phyloP scores from a whole-genome alignment of 2,888 invertebrate genomes.

The Dioctria linearis region DNA sequence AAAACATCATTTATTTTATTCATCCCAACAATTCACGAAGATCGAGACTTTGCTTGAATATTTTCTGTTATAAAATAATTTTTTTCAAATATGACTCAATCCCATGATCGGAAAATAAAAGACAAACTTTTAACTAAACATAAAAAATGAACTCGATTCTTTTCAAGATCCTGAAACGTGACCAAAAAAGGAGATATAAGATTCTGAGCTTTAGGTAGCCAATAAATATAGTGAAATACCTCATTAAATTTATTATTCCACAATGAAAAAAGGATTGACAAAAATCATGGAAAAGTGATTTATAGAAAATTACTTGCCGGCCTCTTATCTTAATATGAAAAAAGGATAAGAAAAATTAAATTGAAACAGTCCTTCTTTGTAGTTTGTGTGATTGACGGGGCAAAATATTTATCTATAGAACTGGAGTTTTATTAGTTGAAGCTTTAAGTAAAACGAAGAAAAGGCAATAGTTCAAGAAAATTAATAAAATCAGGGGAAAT shows the following conservation, averaged over 20 bases:
- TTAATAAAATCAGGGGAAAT: no score
- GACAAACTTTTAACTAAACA: no score
- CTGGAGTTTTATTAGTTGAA: constrained; percentile 34
- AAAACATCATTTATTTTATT: no score
- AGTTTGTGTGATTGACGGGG: constrained; percentile 7
- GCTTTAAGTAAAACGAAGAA: neutral
- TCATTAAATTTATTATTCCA: constrained; percentile 30
- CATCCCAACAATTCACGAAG: no score
- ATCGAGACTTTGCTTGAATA: no score
- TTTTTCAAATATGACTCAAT: no score
- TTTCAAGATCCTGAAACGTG: neutral
- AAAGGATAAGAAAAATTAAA: constrained; percentile 32
- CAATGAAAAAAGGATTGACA: neutral
- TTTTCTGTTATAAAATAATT: no score
- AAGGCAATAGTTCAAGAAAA: no score
- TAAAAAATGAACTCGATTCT: no score
- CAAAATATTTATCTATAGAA: constrained; percentile 7
- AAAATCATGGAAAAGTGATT: neutral
- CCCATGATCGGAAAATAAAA: no score
- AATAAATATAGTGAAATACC: constrained; percentile 20
- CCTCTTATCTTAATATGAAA: neutral
- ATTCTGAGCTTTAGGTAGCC: neutral
- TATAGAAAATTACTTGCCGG: neutral
- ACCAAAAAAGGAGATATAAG: neutral
- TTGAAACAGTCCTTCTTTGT: neutral